Base-by-base conservation (phyloP, 2,797 vertebrate species). In the Carcharodon carcharias region DNA sequence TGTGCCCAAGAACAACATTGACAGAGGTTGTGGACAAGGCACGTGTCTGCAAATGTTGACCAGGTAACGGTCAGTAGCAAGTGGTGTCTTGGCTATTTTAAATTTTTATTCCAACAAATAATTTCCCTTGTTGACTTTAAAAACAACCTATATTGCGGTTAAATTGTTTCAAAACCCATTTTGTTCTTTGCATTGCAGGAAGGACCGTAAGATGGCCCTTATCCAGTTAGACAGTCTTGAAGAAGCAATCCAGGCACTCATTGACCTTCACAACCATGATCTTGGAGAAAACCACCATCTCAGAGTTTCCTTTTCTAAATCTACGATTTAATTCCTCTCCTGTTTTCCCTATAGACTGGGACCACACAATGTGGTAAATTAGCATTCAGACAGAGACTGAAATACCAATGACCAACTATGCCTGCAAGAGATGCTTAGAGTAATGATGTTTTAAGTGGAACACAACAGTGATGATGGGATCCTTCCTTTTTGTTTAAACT, bases 231-330 rank as follows among this genome's bases (percentile, higher is more conserved):
- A 97, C 50, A 99, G 98, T 23, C 98, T 99, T 97, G 99, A 99
- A 97, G 99, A 99, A 97, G 99, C 98, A 96, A 98, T 99, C 96
- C 98, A 99, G 0, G 98, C 99, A 67, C 98, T 99, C 96, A 98
- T 99, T 96, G 97, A 97, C 23, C 98, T 99, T 97, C 99, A 99
- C 96, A 98, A 99, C 97, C 97, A 98, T 96, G 98, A 99, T 97
- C 97, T 99, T 97, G 99, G 99, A 97, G 98, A 98, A 97, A 98
- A 98, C 96, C 98, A 99, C 96, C 98, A 98, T 97, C 99, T 99
- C 96, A 97, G 98, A 96, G 97, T 99, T 97, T 99, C 99, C 96
- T 99, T 99, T 98, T 99, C 99, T 97, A 99, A 99, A 97, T 98
- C 97, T 96, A 98, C 98, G 97, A 98, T 99, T 97, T 99, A 97